phyloP scores from a whole-genome alignment of 2,113 vertebrate species.

The Hippocampus mohnikei region DNA sequence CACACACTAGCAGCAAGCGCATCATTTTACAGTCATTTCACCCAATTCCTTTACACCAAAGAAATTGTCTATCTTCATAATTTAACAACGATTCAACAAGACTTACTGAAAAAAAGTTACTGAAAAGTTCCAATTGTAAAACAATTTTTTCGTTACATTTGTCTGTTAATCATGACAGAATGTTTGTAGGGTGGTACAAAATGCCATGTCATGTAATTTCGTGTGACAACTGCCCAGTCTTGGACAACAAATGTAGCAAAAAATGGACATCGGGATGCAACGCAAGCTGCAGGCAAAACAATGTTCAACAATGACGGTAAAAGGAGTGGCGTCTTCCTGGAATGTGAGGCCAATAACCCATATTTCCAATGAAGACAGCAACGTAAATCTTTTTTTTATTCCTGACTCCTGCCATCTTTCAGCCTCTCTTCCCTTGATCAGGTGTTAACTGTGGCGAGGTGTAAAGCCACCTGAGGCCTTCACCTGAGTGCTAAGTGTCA shows the following conservation, averaged over 20 bases:
- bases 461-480: slow-evolving; percentile 44
- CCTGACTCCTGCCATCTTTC: not conserved
- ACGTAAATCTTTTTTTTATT: slow-evolving; percentile 2
- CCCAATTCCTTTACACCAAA: not conserved
- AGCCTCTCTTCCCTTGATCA: slow-evolving; percentile 13
- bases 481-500: slow-evolving; percentile 46
- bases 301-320: not conserved
- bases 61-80: not conserved
- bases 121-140: not conserved
- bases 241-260: not conserved
- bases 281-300: not conserved
- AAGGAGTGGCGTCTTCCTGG: not conserved
- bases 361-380: not conserved
- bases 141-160: not conserved
- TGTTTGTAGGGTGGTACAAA: not conserved
- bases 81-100: not conserved
- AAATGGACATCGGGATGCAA: not conserved
- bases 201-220: not conserved
- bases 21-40: not conserved
- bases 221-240: not conserved
- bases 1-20: not conserved
- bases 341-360: not conserved
- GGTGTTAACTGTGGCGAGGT: slow-evolving; percentile 34
- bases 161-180: not conserved
- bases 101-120: not conserved